Evolutionary conservation across 1,140 invertebrate genomes (phyloP), one percentile per base, ranked within the genome.

Genomic region (Tetraneura akinire): DNA sequence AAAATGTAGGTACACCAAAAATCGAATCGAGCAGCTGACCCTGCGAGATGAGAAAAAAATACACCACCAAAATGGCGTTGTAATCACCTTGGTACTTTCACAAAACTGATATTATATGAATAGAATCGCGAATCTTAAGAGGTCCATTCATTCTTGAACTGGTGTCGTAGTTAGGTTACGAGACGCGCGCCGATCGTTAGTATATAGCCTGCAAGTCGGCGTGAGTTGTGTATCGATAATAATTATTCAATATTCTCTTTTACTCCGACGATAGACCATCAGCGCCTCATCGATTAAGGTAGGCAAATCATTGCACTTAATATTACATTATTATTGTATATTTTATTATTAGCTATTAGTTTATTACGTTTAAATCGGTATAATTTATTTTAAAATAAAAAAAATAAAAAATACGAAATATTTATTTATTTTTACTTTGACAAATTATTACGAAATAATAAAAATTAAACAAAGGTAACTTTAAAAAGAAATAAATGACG

Each of bases 21-120:
- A 78, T 47, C 21, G n/a, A 57, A 60, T 32, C 32, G 32, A 76
- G 53, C 51, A 60, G 74, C 74, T 78, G 74, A 78, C 74, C 74
- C 74, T 78, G 74, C 74, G 16, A 78, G 74, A 62, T 29, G 55
- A 62, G 55, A 62, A 42, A 62, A 71, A 62, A 74, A 78, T 16
- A 76, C 55, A 78, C 74, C 51, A 57, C 74, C 37, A 57, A 57
- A 60, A 78, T n/a, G 53, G 37, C 74, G 53, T 47, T 42, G 42
- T 60, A 78, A 42, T 78, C 53, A 78, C 74, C 74, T 78, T 78
- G 74, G 37, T 78, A 78, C 74, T 78, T 78, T 78, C 74, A 78
- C 74, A 78, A 78, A 78, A 78, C 55, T 47, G 74, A 62, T 78
- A 78, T 78, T 78, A 78, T 78, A 78, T 78, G 55, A 78, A 29